These are phyloP conservation scores for Hirudo medicinalis DNA, from an alignment of 1,140 invertebrate species.

Conservation along the genomic window DNA sequence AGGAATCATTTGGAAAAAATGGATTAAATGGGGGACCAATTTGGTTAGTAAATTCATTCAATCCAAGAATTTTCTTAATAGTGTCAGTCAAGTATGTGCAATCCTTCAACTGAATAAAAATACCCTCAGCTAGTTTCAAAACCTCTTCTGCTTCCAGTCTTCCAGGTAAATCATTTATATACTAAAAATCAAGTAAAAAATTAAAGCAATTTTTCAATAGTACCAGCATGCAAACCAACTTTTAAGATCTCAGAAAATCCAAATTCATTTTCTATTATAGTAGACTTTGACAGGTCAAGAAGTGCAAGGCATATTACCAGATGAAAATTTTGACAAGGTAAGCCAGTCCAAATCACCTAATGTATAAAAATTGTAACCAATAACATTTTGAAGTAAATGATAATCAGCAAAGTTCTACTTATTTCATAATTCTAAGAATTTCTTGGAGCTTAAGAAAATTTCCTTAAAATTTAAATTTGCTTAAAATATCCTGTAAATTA, in stretches of 20 bases:
- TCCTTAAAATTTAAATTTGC: too few relatives aligned
- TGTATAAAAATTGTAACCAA: conserved; percentile 28
- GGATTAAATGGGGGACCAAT: too few relatives aligned
- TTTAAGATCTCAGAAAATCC: conserved; percentile 92
- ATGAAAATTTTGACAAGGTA: conserved; percentile 87
- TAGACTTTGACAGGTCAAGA: conserved; percentile 68
- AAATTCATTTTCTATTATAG: conserved; percentile 74
- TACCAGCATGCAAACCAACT: conserved; percentile 44
- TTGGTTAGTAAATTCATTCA: too few relatives aligned
- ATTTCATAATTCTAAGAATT: not conserved
- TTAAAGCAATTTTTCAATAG: conserved; percentile 16
- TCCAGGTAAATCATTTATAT: conserved; percentile 79
- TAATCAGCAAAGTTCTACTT: not conserved
- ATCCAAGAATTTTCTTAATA: too few relatives aligned
- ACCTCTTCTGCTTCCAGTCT: conserved; percentile 65
- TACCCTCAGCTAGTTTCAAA: conserved; percentile 70
- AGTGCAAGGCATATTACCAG: conserved; percentile 77
- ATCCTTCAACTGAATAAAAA: conserved; percentile 59
- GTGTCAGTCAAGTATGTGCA: conserved; percentile 38
- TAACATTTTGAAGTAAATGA: conserved; percentile 8
- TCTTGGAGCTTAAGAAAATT: not conserved
- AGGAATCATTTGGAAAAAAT: too few relatives aligned
- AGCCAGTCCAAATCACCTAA: conserved; percentile 76
- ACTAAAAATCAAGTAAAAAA: conserved; percentile 49
- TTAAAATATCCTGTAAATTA: too few relatives aligned